Base-by-base conservation (phyloP, 2,888 invertebrate species). In the Eupithecia subfuscata region DNA sequence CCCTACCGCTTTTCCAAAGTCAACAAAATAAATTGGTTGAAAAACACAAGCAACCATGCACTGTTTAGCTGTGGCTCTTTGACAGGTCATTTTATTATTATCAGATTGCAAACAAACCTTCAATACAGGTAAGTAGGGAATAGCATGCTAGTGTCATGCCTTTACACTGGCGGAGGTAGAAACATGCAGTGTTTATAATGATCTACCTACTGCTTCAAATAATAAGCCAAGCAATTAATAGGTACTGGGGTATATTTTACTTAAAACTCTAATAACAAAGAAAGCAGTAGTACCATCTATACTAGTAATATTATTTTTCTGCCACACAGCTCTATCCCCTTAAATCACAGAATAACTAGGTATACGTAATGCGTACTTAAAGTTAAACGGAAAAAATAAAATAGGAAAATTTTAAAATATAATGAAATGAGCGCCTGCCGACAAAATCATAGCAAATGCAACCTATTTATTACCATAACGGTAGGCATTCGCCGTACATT, bases 21-120 rank as follows among this genome's bases (percentile, higher is more conserved):
- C 81, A 87, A 88, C 89, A 87, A 82, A 85, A 87, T 87, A 88
- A 89, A 89, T 88, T 88, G 87, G 80, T 83, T 87, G 84, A 84
- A 88, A 87, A 88, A 87, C 84, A 83, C 81, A 76, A 81, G 75
- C 70, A 79, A 81, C 80, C 82, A 82, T 84, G 82, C 82, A 73
- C 76, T 74, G 75, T 83, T 75, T 80, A 77, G 78, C 78, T 75
- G 76, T 75, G 78, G 77, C 75, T 70, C 75, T 78, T 77, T 75
- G 76, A 74, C 79, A 78, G 80, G 79, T 79, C 80, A 80, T 80
- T 80, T 77, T 78, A 80, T 76, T 78, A 77, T 82, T 84, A 85
- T 84, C 82, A 80, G 85, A 85, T 84, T 76, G 75, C 76, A 76
- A 79, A 78, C 82, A 82, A 81, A 78, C 78, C 78, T 75, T 81